A percentile compares a stretch with the other conserved stretches of the same genome.
These are phyloP conservation scores for Eumerus sabulonum DNA, from an alignment of 2,888 invertebrate genomes.

Conservation along the genomic window DNA sequence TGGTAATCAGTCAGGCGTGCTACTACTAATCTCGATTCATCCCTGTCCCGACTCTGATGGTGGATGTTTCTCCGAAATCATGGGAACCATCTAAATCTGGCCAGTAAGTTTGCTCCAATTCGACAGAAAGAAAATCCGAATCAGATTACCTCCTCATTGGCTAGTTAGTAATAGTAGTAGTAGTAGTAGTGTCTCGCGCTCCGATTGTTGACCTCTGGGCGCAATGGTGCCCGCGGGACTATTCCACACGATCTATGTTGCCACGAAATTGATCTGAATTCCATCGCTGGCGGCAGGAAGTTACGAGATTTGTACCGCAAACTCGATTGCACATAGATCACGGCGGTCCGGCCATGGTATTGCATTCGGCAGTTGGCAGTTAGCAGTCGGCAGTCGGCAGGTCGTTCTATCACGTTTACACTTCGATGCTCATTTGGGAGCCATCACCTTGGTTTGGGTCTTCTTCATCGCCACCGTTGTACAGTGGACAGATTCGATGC, in stretches of 20 bases:
- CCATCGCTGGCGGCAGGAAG: slow-evolving; percentile 34
- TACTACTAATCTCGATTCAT: slow-evolving; percentile 46
- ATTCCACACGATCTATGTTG: slow-evolving; percentile 54
- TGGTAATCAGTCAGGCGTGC: slow-evolving; percentile 50
- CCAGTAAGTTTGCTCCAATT: slow-evolving; percentile 63
- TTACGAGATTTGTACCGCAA: slow-evolving; percentile 10
- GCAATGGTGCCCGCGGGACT: slow-evolving; percentile 14
- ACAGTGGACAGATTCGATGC: slow-evolving; percentile 61
- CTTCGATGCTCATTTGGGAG: slow-evolving; percentile 59
- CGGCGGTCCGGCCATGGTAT: neutral
- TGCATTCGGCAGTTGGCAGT: slow-evolving; percentile 17
- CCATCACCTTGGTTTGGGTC: slow-evolving; percentile 27
- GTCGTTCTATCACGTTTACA: slow-evolving; percentile 67
- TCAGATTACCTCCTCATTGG: slow-evolving; percentile 5
- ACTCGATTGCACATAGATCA: slow-evolving; percentile 53
- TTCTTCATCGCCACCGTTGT: slow-evolving; percentile 5
- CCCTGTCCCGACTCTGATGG: slow-evolving; percentile 8
- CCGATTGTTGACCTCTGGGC: slow-evolving; percentile 59
- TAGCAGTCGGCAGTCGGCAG: slow-evolving; percentile 53
- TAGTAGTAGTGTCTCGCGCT: slow-evolving; percentile 29
- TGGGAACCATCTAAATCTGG: slow-evolving; percentile 63
- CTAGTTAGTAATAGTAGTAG: too few relatives aligned
- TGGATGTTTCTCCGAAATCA: slow-evolving; percentile 39
- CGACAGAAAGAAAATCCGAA: slow-evolving; percentile 27
- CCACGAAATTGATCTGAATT: slow-evolving; percentile 49